Base-by-base conservation (phyloP, 2,113 vertebrate genomes). In the Tachuris rubrigastra region DNA sequence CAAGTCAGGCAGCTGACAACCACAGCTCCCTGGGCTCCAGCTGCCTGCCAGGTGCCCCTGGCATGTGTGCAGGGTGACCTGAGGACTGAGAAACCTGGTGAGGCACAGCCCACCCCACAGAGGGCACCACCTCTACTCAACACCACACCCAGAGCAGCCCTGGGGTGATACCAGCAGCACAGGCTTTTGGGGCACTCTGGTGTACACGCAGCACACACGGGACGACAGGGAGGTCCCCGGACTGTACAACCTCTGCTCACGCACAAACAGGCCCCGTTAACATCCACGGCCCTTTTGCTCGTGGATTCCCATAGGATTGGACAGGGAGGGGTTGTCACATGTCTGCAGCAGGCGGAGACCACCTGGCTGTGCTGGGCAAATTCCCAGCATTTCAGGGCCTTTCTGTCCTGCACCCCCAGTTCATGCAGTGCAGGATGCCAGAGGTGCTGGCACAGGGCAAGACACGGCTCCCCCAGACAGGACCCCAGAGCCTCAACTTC, bases 161-260 rank as follows among this genome's bases (percentile, higher is more conserved):
- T 0, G 0, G 33, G 7, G 23, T 30, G 46, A 35, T 42, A 39
- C 31, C 49, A 22, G 5, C 19, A 55, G 33, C 28, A 7, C 7
- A 14, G 39, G 44, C 24, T 90, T 44, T 28, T 47, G 31, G 14
- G 22, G 28, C 58, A 80, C 5, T 8, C 27, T 13, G 9, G 15
- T 0, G 2, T 6, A 11, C 10, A 12, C 9, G 7, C 14, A 41
- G 62, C 58, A 39, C 22, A 15, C 3, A 6, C 0, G 1, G 62
- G 63, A 59, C 23, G 49, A 39, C 8, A 20, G 37, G 21, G 60
- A 87, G 52, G 6, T 33, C 19, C 59, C 58, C 4, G 0, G 8
- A 15, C 15, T 4, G 0, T 11, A 9, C 3, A 0, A 35, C 67
- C n/a, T 53, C 71, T 17, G 44, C 55, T 62, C 2, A 0, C 2